Evolutionary conservation across 1,140 invertebrate genomes (phyloP).

Genomic region (Apis mellifera): DNA sequence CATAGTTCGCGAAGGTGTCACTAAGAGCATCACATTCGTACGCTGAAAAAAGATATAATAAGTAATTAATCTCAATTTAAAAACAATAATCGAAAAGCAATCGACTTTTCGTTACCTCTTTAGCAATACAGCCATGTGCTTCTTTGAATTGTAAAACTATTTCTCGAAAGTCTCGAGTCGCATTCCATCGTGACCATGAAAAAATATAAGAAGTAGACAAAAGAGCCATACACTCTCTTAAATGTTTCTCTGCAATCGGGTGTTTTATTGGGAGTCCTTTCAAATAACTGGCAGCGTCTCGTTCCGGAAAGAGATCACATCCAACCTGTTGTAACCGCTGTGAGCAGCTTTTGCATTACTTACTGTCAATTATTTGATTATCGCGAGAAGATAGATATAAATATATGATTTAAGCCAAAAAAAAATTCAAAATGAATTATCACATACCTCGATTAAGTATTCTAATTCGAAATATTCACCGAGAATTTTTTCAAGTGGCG

Average conservation of each 20-base stretch:
- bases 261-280: conserved; percentile 89
- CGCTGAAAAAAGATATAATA: conserved; percentile 70
- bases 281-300: conserved; percentile 92
- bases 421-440: not conserved
- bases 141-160: conserved; percentile 89
- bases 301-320: conserved; percentile 94
- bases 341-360: not conserved
- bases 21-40: conserved; percentile 83
- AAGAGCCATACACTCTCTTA: conserved; percentile 92
- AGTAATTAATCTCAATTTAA: not conserved
- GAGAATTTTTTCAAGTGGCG: conserved; percentile 82
- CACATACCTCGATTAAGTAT: conserved; percentile 80
- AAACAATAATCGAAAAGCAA: not conserved
- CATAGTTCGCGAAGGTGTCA: conserved; percentile 84
- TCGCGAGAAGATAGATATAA: conserved; percentile 62
- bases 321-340: conserved; percentile 88
- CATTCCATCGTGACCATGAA: conserved; percentile 95
- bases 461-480: conserved; percentile 82
- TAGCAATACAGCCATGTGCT: conserved; percentile 81
- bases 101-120: conserved; percentile 55
- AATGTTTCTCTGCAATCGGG: conserved; percentile 88
- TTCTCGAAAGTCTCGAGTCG: conserved; percentile 82
- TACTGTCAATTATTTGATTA: not conserved
- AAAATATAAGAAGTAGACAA: conserved; percentile 89
- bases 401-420: not conserved